Base-by-base conservation (phyloP, 2,888 invertebrate genomes). In the Noctua pronuba region DNA sequence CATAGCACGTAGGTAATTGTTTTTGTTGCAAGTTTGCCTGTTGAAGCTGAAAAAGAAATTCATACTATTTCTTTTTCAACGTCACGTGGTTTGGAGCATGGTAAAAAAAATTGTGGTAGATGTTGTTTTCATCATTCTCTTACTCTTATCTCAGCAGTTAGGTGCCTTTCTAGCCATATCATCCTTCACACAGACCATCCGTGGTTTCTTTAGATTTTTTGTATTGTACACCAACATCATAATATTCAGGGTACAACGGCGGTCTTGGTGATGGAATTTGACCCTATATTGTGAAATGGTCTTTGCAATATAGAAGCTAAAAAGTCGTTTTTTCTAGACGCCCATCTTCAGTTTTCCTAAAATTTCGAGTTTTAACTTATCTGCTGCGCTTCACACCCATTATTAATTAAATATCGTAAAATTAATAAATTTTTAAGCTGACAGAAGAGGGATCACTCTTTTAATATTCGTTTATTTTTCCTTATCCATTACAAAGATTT, bases 21-120 rank as follows among this genome's bases (percentile, higher is more conserved):
- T 62, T 73, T 72, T 64, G 65, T 60, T 79, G 72, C 67, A 71
- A 64, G 41, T 52, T 58, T 44, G 24, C 1, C 58, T 35, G 21
- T 62, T 24, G 18, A 44, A 58, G 35, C 31, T 70, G 35, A 49
- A 71, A 72, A 73, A 73, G 7, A n/a, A 44, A 52, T 38, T 28
- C 16, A 58, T 16, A 7, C n/a, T 7, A 16, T 28, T 58, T 28
- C n/a, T 16, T 52, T 52, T n/a, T n/a, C n/a, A n/a, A 11, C 52
- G 11, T 0, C n/a, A n/a, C 52, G 4, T 60, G 31, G 31, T 60
- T 31, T 60, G 7, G 21, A 35, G 10, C 21, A 31, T 21, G 0
- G 3, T 2, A 60, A 31, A 24, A 55, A 11, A n/a, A 6, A 7
- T 58, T 2, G 31, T 31, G 21, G 1, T 31, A 60, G 31, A 18